These are phyloP conservation scores for Tholera decimalis DNA, from an alignment of 2,888 invertebrate species.

Conservation along the genomic window DNA sequence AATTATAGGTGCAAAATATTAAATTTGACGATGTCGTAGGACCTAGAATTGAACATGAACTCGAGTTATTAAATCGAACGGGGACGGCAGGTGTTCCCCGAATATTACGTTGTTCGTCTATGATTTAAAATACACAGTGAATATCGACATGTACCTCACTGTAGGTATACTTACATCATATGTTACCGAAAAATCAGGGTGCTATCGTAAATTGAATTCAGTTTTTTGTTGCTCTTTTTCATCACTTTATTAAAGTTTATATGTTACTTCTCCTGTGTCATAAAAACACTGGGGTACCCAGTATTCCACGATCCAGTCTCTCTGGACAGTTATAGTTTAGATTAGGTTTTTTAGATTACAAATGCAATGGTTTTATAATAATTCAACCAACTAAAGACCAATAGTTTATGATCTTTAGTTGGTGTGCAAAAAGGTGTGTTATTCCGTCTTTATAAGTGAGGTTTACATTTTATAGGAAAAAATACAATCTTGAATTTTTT, in stretches of 20 bases:
- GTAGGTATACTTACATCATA: slow-evolving; percentile 37
- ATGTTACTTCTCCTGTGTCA: too few relatives aligned
- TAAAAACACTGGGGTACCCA: too few relatives aligned
- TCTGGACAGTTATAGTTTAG: too few relatives aligned
- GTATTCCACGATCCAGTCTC: too few relatives aligned
- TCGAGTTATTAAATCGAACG: slow-evolving; percentile 86
- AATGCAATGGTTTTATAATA: too few relatives aligned
- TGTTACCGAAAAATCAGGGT: slow-evolving; percentile 33
- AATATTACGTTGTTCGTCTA: slow-evolving; percentile 75
- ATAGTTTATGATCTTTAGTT: too few relatives aligned
- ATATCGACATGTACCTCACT: slow-evolving; percentile 51
- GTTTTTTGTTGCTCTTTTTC: slow-evolving; percentile 4
- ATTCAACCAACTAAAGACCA: too few relatives aligned
- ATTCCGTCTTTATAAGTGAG: too few relatives aligned
- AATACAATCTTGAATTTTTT: too few relatives aligned
- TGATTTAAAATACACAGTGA: slow-evolving; percentile 67
- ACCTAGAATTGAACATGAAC: slow-evolving; percentile 82
- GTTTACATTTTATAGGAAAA: too few relatives aligned
- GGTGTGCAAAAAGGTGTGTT: too few relatives aligned
- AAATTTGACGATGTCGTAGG: slow-evolving; percentile 80
- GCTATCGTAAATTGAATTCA: slow-evolving; percentile 26
- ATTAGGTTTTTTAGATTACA: too few relatives aligned
- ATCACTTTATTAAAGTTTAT: neutral
- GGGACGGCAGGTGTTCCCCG: slow-evolving; percentile 80
- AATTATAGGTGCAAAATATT: slow-evolving; percentile 72